Conservation (phyloP, 2,113 vertebrate species). For the Grallaria varia region DNA sequence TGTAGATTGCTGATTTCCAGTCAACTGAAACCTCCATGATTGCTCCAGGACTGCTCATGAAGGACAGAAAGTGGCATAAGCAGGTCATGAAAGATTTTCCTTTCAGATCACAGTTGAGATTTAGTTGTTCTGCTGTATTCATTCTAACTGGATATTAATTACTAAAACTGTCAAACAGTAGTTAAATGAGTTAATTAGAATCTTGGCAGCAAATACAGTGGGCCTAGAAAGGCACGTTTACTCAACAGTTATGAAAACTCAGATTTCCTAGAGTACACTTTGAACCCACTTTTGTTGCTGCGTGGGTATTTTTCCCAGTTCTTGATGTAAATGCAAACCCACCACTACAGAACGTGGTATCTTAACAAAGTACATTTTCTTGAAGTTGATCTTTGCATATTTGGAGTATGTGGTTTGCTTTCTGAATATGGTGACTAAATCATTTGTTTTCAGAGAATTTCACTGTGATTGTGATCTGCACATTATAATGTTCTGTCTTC, state of each 20-base stretch:
- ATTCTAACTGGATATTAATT: conserved; percentile 39
- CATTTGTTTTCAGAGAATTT: neutral
- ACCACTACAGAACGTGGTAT: neutral
- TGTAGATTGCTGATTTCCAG: neutral
- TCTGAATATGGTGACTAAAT: neutral
- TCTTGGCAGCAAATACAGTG: conserved; percentile 11
- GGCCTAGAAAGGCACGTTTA: conserved; percentile 32
- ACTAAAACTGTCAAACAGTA: conserved; percentile 11
- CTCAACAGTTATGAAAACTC: neutral
- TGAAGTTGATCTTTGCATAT: neutral
- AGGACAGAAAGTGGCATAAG: neutral
- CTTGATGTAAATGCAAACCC: conserved; percentile 40
- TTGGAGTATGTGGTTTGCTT: neutral
- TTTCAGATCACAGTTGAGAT: neutral
- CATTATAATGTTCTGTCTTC: neutral
- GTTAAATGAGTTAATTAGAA: conserved; percentile 41
- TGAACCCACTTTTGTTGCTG: conserved; percentile 3
- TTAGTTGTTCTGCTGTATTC: neutral
- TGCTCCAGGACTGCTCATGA: neutral
- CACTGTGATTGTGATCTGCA: neutral
- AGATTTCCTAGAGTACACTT: conserved; percentile 20
- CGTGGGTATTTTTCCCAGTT: conserved; percentile 18
- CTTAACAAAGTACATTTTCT: neutral
- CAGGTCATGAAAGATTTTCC: neutral
- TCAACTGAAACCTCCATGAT: neutral